phyloP scores from a whole-genome alignment of 2,113 vertebrate genomes.

The Mionectes macconnelli region DNA sequence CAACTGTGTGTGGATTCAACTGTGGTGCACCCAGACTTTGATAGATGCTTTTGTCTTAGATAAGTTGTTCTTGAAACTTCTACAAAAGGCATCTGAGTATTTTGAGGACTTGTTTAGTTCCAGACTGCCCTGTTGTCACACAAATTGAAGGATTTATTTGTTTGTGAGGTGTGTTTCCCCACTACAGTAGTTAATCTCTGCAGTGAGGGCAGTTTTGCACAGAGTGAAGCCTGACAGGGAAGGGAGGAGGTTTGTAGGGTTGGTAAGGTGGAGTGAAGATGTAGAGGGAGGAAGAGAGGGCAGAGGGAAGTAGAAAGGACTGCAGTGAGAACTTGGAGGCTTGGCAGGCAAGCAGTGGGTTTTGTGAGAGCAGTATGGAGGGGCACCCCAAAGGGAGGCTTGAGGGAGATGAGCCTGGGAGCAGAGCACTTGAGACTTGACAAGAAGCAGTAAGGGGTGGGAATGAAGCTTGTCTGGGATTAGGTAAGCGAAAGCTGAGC shows the following conservation, averaged over 20 bases:
- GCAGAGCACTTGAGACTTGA: fast-evolving
- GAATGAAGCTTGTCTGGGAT: neutral
- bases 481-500: neutral
- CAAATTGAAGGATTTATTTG: neutral
- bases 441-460: neutral
- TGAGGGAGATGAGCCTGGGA: neutral
- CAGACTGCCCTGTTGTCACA: neutral
- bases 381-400: neutral
- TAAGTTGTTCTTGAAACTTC: neutral
- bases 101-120: neutral
- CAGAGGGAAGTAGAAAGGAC: neutral
- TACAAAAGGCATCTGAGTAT: neutral
- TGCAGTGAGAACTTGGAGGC: neutral
- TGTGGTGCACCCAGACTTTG: neutral
- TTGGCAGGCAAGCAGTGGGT: neutral
- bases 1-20: too few species aligned
- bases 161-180: neutral
- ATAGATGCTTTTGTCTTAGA: neutral
- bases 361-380: neutral
- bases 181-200: neutral
- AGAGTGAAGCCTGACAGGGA: neutral
- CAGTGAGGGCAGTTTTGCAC: neutral
- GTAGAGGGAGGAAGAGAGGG: neutral
- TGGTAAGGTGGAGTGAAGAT: neutral
- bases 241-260: neutral